phyloP scores from a whole-genome alignment of 2,113 vertebrate species.

The Phyllostomus discolor region DNA sequence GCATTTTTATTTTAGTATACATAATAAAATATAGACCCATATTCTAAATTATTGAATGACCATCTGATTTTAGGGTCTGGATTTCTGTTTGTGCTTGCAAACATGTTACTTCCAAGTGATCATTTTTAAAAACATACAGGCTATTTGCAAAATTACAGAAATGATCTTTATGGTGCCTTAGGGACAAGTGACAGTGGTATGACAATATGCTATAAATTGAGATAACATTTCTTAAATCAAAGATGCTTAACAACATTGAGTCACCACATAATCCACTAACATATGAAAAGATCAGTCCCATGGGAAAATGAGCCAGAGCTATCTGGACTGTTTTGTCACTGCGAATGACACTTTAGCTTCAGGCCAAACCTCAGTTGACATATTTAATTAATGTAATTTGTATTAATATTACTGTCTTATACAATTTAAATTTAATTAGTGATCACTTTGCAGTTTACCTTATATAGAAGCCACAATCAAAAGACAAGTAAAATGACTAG shows the following conservation, averaged over 20 bases:
- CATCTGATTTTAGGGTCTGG: neutral
- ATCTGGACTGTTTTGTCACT: neutral
- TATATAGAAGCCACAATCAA: neutral
- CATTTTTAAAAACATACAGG: neutral
- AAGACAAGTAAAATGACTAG: neutral
- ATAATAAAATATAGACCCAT: neutral
- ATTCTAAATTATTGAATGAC: neutral
- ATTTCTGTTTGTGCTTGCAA: neutral
- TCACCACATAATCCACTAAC: neutral
- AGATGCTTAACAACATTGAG: neutral
- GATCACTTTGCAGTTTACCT: neutral
- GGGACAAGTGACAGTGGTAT: neutral
- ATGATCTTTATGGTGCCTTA: neutral
- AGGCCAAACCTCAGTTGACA: neutral
- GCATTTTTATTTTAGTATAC: neutral
- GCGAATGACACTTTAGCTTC: neutral
- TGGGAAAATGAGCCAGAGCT: neutral
- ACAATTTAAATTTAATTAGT: neutral
- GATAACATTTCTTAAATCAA: neutral
- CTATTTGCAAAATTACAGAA: neutral
- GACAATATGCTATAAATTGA: neutral
- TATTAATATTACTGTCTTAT: neutral
- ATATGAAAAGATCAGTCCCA: neutral
- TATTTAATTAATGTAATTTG: neutral
- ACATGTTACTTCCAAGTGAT: neutral